Evolutionary conservation across 2,797 vertebrate genomes (phyloP).

Genomic region (Triplophysa yarkandensis): DNA sequence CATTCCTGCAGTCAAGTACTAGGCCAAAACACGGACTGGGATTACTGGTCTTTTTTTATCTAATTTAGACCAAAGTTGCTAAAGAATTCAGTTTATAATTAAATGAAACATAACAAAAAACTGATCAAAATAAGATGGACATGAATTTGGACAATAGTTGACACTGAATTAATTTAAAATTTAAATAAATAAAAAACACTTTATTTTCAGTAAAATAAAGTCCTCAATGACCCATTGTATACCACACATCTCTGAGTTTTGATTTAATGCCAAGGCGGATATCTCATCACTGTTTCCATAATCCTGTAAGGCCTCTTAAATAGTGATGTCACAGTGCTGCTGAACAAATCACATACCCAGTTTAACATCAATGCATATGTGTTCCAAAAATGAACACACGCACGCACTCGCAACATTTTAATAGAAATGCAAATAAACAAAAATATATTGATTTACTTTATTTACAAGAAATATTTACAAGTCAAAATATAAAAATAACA

Average conservation of each 20-base stretch:
- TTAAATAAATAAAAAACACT: neutral
- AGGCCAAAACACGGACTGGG: slow-evolving; percentile 27
- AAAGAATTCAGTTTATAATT: too few relatives aligned
- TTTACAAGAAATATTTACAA: slow-evolving; percentile 23
- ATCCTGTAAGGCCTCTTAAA: slow-evolving; percentile 38
- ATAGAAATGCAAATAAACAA: slow-evolving; percentile 24
- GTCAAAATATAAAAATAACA: slow-evolving; percentile 1
- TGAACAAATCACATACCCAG: neutral
- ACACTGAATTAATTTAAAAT: neutral
- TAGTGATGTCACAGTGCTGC: neutral
- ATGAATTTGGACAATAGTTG: neutral
- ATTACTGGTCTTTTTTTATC: slow-evolving; percentile 31
- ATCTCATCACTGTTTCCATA: slow-evolving; percentile 26
- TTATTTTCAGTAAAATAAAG: neutral
- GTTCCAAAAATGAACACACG: neutral
- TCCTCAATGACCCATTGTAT: slow-evolving; percentile 4
- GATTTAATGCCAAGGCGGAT: slow-evolving; percentile 11
- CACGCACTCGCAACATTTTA: neutral
- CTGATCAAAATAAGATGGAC: too few relatives aligned
- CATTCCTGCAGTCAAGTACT: slow-evolving; percentile 24
- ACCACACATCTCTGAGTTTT: neutral
- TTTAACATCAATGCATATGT: neutral
- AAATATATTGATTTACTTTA: slow-evolving; percentile 7
- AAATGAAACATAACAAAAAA: too few relatives aligned
- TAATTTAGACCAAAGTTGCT: too few relatives aligned